These are phyloP conservation scores for Drosophila kuntzei DNA, from an alignment of 2,888 invertebrate species.

Conservation along the genomic window DNA sequence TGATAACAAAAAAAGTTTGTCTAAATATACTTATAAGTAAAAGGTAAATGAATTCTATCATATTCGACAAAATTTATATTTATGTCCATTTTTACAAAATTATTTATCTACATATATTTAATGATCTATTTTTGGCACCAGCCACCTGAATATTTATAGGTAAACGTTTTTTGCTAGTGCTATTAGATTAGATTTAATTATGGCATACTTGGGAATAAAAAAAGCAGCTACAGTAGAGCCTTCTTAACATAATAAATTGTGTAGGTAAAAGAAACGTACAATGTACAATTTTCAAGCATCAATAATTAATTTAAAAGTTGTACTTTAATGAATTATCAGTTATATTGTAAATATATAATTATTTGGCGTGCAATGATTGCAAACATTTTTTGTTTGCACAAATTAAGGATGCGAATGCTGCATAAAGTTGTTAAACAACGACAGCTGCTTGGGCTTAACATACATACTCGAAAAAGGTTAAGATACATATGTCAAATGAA, in stretches of 20 bases:
- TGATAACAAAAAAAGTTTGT: neutral
- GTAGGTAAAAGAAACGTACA: neutral
- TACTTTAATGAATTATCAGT: neutral
- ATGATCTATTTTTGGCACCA: constrained; percentile 19
- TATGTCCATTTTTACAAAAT: constrained; percentile 1
- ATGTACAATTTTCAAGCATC: neutral
- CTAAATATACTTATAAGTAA: too few species aligned
- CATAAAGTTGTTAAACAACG: constrained; percentile 46
- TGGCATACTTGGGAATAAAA: constrained; percentile 18
- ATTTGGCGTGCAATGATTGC: constrained; percentile 28
- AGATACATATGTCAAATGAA: constrained; percentile 52
- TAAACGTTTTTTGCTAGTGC: constrained; percentile 17
- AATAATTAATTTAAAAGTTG: neutral
- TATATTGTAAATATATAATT: constrained; percentile 7
- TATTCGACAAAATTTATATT: neutral
- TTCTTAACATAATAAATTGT: neutral
- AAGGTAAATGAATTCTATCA: neutral
- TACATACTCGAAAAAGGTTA: constrained; percentile 30
- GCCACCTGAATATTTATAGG: constrained; percentile 20
- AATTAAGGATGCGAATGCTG: constrained; percentile 23
- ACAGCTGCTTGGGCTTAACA: constrained; percentile 35
- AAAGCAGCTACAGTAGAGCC: constrained; percentile 6
- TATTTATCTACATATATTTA: constrained; percentile 7
- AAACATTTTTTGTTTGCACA: constrained; percentile 27
- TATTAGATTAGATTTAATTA: constrained; percentile 43